Base-by-base conservation (phyloP, 2,888 invertebrate genomes). In the Hymenopus coronatus region DNA sequence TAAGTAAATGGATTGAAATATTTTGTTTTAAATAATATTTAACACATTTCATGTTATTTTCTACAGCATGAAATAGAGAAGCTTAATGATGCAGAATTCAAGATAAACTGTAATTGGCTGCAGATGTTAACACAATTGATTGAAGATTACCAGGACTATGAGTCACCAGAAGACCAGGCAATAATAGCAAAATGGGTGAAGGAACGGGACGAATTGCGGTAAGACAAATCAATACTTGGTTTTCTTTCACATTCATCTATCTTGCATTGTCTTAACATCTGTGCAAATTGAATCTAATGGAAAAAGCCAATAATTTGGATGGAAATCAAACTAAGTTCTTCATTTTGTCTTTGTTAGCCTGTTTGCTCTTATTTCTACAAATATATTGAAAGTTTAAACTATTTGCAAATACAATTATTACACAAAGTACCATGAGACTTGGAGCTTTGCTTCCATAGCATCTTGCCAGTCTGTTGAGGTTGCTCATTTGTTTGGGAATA, bases 121-220 rank as follows among this genome's bases (percentile, higher is more conserved):
- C 98, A 98, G 93, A 97, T 98, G 96, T 93, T 98, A 86, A 98
- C 98, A 0, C 96, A 97, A 91, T 94, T 98, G 14, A 98, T 98
- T 88, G 98, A 98, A 93, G 97, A 98, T 91, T 96, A 97, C 92
- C 98, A 98, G 93, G 97, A 97, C 92, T 95, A 96, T 91, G 96
- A 96, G 90, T 95, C 96, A 28, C 94, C 95, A 0, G 96, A 96
- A 86, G 96, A 96, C 0, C 93, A 95, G 88, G 93, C 93, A n/a
- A 94, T 96, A 84, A 93, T 98, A 82, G 93, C 93, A 0, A 94
- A 96, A 90, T 99, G 99, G 98, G 96, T 97, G 95, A 93, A 94
- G 0, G 98, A 98, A 93, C 94, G 98, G 82, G 97, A 98, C 92
- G 93, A 94, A 89, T 93, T 98, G 88, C 96, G 97, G 96, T 97